phyloP scores from a whole-genome alignment of 2,888 invertebrate species.

The Heliothis peltigera region DNA sequence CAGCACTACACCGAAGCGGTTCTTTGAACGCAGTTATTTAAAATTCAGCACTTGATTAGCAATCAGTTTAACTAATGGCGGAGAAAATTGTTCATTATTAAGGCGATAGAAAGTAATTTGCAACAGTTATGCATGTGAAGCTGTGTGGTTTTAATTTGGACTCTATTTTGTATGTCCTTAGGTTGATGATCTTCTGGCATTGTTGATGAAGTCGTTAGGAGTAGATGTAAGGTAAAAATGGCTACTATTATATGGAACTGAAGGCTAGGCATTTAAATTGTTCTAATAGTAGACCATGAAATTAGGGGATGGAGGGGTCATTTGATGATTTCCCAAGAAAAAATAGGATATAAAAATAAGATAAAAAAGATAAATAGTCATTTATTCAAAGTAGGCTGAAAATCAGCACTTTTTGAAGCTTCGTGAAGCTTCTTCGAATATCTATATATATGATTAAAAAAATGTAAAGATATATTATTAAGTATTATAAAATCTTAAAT shows the following conservation, averaged over 20 bases:
- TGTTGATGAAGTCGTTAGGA: neutral
- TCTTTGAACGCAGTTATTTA: conserved; percentile 10
- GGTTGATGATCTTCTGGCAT: conserved; percentile 1
- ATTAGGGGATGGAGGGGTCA: no score
- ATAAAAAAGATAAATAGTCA: no score
- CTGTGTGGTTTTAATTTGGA: conserved; percentile 1
- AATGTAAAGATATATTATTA: no score
- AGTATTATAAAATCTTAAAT: no score
- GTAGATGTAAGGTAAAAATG: conserved; percentile 10
- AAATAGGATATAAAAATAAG: no score
- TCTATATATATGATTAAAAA: no score
- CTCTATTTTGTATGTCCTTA: conserved; percentile 13
- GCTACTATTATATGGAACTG: neutral
- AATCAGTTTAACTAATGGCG: conserved; percentile 44
- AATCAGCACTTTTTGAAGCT: no score
- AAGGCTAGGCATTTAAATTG: neutral
- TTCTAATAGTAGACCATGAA: neutral
- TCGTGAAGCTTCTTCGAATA: no score
- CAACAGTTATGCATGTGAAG: conserved; percentile 18
- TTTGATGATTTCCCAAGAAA: no score
- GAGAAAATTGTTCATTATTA: conserved; percentile 51
- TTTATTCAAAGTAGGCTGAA: no score
- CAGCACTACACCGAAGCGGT: neutral
- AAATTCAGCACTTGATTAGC: conserved; percentile 40
- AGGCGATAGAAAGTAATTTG: conserved; percentile 46